These are phyloP conservation scores for Capromys pilorides DNA, from an alignment of 2,797 vertebrate genomes.

Conservation along the genomic window DNA sequence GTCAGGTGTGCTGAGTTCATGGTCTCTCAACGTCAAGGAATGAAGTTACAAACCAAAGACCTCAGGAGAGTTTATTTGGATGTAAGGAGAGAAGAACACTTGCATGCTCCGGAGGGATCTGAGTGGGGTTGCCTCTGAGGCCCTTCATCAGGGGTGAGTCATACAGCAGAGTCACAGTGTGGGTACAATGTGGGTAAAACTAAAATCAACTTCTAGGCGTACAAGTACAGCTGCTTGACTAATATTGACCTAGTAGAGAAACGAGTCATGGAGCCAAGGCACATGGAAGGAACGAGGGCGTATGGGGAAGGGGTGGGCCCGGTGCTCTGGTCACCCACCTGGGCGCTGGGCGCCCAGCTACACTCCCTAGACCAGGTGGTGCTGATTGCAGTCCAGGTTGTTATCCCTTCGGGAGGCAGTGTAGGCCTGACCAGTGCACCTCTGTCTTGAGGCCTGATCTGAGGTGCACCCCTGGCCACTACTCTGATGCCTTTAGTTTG, in stretches of 20 bases:
- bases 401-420: background rate
- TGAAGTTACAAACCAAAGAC: background rate
- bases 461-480: background rate
- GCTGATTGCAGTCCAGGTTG: background rate
- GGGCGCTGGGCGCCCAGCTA: background rate
- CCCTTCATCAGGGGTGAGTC: background rate
- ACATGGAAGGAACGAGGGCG: background rate
- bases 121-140: background rate
- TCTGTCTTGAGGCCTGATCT: background rate
- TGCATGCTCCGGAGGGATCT: background rate
- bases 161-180: background rate
- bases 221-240: background rate
- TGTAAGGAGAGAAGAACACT: background rate
- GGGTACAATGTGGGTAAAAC: background rate
- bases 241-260: background rate
- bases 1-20: background rate
- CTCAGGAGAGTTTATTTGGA: background rate
- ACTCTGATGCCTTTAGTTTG: background rate
- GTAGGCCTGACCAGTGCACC: background rate
- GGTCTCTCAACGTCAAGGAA: background rate
- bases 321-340: background rate
- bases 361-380: background rate
- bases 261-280: background rate
- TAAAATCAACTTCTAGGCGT: background rate
- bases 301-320: background rate